phyloP scores from a whole-genome alignment of 1,140 invertebrate species.

The Lepidurus apus region DNA sequence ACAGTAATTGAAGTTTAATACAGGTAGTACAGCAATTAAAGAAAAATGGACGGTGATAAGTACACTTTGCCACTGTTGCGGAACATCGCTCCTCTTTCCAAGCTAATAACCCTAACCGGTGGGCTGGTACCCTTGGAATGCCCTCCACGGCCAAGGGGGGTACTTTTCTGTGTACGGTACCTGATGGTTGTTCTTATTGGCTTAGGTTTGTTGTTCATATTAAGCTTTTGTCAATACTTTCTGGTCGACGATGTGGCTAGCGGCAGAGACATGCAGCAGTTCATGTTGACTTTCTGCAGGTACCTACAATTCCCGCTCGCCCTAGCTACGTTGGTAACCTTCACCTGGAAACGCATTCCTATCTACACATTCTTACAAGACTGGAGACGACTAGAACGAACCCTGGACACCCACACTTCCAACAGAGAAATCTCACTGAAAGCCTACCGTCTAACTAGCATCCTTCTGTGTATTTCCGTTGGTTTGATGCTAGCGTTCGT shows the following conservation, averaged over 20 bases:
- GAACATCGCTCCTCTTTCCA: constrained; percentile 8
- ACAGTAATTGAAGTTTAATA: neutral
- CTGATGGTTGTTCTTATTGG: neutral
- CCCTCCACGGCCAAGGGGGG: neutral
- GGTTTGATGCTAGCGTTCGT: neutral
- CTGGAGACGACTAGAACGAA: neutral
- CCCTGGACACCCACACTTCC: neutral
- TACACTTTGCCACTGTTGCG: neutral
- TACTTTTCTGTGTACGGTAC: neutral
- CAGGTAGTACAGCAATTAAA: neutral
- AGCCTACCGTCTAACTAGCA: neutral
- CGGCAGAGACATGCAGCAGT: neutral
- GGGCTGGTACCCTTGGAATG: neutral
- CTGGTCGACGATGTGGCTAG: neutral
- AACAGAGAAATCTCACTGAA: neutral
- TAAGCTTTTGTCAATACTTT: neutral
- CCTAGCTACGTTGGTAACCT: neutral
- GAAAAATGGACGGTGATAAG: neutral
- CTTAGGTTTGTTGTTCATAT: neutral
- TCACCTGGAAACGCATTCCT: neutral
- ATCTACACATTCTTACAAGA: neutral
- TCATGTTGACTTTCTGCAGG: neutral
- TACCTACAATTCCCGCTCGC: neutral
- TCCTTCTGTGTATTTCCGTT: neutral
- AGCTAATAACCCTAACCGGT: neutral